Percentiles rank a stretch among this genome's conserved stretches.
These are phyloP conservation scores for Xylota segnis DNA, from an alignment of 2,888 invertebrate genomes.

Conservation along the genomic window DNA sequence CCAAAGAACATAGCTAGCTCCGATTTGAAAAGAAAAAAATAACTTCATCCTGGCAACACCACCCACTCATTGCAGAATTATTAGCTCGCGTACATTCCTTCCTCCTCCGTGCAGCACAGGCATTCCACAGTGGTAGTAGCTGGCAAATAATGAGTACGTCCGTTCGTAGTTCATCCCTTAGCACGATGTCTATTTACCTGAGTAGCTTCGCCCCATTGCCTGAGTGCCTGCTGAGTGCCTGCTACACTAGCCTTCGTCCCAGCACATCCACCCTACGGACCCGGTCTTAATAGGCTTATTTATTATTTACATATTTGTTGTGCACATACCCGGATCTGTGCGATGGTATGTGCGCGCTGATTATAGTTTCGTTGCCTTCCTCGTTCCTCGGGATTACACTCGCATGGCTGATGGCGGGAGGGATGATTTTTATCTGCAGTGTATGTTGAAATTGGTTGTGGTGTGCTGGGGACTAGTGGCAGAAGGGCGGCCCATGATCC, in stretches of 20 bases:
- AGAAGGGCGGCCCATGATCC: slow-evolving; percentile 50
- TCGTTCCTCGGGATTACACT: slow-evolving; percentile 54
- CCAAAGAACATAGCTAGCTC: too few species aligned
- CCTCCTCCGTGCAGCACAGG: slow-evolving; percentile 4
- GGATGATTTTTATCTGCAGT: slow-evolving; percentile 57
- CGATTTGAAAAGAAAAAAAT: too few species aligned
- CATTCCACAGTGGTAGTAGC: slow-evolving; percentile 33
- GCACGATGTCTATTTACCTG: slow-evolving; percentile 72
- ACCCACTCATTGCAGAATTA: slow-evolving; percentile 20
- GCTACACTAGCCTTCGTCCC: slow-evolving; percentile 20
- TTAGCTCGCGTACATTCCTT: slow-evolving; percentile 46
- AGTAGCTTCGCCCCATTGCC: slow-evolving; percentile 69
- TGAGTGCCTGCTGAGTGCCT: slow-evolving; percentile 52
- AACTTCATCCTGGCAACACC: slow-evolving; percentile 49
- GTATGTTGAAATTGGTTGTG: slow-evolving; percentile 58
- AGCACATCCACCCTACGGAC: slow-evolving; percentile 43
- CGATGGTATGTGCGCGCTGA: slow-evolving; percentile 32
- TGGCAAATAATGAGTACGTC: slow-evolving; percentile 70
- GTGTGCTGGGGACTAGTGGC: slow-evolving; percentile 13
- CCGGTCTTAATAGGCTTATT: slow-evolving; percentile 74
- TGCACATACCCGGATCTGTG: slow-evolving; percentile 47
- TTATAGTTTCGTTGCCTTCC: slow-evolving; percentile 60
- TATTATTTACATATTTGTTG: slow-evolving; percentile 75
- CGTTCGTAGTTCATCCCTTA: slow-evolving; percentile 65
- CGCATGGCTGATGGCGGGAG: slow-evolving; percentile 16